These are phyloP conservation scores for Notamacropus eugenii DNA, from an alignment of 2,797 vertebrate genomes.

Conservation along the genomic window DNA sequence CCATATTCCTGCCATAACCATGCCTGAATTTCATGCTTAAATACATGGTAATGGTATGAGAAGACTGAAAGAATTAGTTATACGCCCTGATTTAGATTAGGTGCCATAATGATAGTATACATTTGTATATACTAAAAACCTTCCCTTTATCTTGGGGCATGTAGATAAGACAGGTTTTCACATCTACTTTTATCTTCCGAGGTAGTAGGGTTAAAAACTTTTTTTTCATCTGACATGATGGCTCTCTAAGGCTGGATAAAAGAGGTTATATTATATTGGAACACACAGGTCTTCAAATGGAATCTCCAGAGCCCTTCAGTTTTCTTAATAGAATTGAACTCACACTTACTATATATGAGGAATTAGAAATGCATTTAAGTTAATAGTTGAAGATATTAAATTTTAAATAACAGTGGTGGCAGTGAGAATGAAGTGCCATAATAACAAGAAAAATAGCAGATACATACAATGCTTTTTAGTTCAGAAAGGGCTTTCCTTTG, in stretches of 20 bases:
- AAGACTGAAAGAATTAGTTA: background rate
- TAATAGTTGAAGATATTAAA: background rate
- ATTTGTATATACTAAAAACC: background rate
- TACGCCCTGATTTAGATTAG: background rate
- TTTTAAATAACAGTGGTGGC: background rate
- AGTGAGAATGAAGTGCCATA: background rate
- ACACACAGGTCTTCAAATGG: background rate
- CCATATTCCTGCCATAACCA: no score
- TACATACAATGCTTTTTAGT: background rate
- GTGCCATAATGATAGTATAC: background rate
- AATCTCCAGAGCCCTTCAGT: background rate
- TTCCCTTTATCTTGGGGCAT: background rate
- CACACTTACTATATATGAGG: background rate
- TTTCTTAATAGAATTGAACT: background rate
- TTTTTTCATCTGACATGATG: background rate
- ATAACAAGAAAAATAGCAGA: background rate
- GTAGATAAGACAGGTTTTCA: background rate
- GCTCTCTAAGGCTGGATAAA: background rate
- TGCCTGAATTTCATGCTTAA: background rate
- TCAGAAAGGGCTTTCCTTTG: background rate
- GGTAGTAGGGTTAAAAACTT: background rate
- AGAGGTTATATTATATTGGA: background rate
- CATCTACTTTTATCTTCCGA: background rate
- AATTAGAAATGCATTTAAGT: background rate
- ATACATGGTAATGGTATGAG: background rate